phyloP scores from a whole-genome alignment of 2,888 invertebrate genomes.

The Drosophila limbata region DNA sequence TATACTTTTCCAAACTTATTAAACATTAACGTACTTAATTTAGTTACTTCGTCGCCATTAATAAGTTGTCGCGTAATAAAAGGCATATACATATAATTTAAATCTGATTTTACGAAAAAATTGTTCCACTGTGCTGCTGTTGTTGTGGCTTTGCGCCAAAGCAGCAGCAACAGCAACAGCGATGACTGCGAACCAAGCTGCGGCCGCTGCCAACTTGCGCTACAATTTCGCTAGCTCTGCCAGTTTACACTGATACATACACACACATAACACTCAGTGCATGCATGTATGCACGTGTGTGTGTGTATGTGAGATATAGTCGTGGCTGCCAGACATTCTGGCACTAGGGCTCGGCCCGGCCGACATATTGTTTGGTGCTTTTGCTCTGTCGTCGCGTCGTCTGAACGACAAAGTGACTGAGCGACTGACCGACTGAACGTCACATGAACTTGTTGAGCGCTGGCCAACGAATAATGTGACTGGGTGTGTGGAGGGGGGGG shows the following conservation, averaged over 20 bases:
- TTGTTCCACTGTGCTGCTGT: constrained; percentile 61
- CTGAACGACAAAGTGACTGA: constrained; percentile 57
- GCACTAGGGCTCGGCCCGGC: constrained; percentile 76
- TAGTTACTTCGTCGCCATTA: neutral
- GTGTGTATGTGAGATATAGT: constrained; percentile 51
- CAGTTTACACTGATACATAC: constrained; percentile 51
- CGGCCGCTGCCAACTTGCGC: constrained; percentile 67
- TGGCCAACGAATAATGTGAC: constrained; percentile 27
- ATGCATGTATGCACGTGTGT: constrained; percentile 30
- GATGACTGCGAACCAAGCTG: constrained; percentile 57
- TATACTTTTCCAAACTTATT: too few species aligned
- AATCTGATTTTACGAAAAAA: neutral
- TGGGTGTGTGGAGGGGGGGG: constrained; percentile 4
- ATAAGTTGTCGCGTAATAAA: neutral
- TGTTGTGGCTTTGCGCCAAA: constrained; percentile 51
- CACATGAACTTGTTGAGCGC: constrained; percentile 38
- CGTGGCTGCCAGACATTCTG: constrained; percentile 84
- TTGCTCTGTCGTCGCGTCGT: constrained; percentile 42
- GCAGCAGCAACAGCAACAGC: constrained; percentile 28
- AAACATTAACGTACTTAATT: neutral
- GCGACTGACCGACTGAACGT: constrained; percentile 66
- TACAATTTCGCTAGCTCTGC: constrained; percentile 76
- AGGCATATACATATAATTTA: neutral
- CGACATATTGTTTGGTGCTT: constrained; percentile 54
- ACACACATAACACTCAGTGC: constrained; percentile 17